phyloP scores from a whole-genome alignment of 2,113 vertebrate genomes.

The Pygoscelis adeliae region DNA sequence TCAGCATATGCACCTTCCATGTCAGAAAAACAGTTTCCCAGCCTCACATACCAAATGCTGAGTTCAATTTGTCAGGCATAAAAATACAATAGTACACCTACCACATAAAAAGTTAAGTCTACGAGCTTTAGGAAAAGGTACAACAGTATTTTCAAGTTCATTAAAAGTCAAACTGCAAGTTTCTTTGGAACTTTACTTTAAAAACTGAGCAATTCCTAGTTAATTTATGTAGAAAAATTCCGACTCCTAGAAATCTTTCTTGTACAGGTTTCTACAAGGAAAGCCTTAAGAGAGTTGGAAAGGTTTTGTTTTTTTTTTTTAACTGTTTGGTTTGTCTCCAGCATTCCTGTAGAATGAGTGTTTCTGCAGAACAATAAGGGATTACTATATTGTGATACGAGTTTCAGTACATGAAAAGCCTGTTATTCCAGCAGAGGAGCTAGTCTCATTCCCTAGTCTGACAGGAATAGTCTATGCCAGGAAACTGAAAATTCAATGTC shows the following conservation, averaged over 20 bases:
- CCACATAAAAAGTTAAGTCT: background rate
- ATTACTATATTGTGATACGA: background rate
- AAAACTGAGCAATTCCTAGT: background rate
- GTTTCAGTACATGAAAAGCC: background rate
- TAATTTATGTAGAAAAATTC: background rate
- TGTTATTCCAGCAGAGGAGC: background rate
- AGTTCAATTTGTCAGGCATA: background rate
- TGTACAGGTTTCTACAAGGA: background rate
- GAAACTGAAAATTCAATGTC: background rate
- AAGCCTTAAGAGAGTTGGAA: background rate
- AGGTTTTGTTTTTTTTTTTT: background rate
- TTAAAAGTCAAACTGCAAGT: background rate
- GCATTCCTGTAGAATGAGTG: background rate
- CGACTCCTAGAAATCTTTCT: background rate
- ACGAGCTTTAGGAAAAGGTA: background rate
- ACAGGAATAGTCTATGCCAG: background rate
- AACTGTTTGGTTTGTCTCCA: background rate
- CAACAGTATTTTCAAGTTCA: background rate
- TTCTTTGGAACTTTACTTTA: background rate
- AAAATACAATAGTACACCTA: background rate
- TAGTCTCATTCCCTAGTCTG: background rate
- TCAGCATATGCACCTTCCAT: background rate
- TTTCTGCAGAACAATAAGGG: background rate
- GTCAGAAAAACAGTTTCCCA: background rate
- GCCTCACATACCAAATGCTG: background rate